A percentile compares a stretch with the other conserved stretches of the same genome.
Conservation (phyloP, 2,888 invertebrate genomes). For the Listrodromus nycthemerus region DNA sequence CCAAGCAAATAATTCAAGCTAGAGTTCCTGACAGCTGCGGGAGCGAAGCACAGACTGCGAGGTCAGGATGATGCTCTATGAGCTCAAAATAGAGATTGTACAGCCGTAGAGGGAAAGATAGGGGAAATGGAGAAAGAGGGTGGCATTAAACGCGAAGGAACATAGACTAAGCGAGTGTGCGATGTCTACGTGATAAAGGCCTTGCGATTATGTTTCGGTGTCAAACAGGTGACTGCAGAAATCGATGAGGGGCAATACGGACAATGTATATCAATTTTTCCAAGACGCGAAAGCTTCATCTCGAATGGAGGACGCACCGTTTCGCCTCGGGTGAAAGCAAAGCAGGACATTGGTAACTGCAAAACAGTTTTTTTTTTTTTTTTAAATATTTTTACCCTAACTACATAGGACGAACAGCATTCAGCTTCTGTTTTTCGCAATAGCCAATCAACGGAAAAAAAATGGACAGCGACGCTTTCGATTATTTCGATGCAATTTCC, state of each 20-base stretch:
- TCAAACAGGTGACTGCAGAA: too few relatives aligned
- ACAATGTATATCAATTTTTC: too few relatives aligned
- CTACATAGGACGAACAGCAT: too few relatives aligned
- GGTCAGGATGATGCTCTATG: slow-evolving; percentile 61
- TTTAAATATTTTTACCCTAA: too few relatives aligned
- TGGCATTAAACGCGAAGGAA: neutral
- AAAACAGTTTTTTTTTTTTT: too few relatives aligned
- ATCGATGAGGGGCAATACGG: too few relatives aligned
- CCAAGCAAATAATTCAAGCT: slow-evolving; percentile 78
- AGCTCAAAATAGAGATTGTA: slow-evolving; percentile 56
- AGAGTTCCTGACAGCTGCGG: slow-evolving; percentile 66
- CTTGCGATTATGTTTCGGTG: too few relatives aligned
- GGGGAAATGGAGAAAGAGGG: slow-evolving; percentile 11
- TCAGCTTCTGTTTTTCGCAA: neutral
- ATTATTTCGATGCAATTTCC: neutral
- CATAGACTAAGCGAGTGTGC: neutral
- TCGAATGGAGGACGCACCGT: too few relatives aligned
- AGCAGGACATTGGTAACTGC: too few relatives aligned
- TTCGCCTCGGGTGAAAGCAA: too few relatives aligned
- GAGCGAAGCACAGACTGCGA: slow-evolving; percentile 54
- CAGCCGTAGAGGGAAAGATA: slow-evolving; percentile 13
- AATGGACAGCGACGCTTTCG: neutral
- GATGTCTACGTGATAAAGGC: too few relatives aligned
- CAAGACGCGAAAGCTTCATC: too few relatives aligned
- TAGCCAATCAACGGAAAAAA: neutral